These are phyloP conservation scores for Alcis repandata DNA, from an alignment of 2,888 invertebrate genomes.

Conservation along the genomic window DNA sequence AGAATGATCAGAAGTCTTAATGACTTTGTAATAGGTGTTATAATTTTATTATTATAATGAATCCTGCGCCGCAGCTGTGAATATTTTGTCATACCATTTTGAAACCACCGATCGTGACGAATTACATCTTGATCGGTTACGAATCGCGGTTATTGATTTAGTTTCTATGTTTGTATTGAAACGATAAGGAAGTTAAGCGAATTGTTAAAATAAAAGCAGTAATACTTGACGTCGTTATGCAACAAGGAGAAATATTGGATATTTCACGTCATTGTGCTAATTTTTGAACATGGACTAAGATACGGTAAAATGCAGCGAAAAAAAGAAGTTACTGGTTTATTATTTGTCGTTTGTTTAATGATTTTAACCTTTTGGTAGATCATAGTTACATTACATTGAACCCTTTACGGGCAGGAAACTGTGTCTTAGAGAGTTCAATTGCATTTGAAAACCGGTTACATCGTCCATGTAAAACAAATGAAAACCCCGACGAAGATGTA, in stretches of 20 bases:
- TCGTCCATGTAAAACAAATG: too few species aligned
- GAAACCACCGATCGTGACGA: conserved; percentile 54
- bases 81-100: conserved; percentile 64
- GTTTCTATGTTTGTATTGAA: conserved; percentile 2
- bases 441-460: too few species aligned
- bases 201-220: neutral
- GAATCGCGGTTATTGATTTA: neutral
- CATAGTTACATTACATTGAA: too few species aligned
- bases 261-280: neutral
- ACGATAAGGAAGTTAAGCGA: conserved; percentile 11
- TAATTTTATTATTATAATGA: conserved; percentile 17
- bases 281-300: neutral
- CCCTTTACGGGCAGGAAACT: too few species aligned
- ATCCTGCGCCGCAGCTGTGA: conserved; percentile 27
- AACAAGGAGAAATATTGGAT: neutral
- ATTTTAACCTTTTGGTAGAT: too few species aligned
- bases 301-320: too few species aligned
- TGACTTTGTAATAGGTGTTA: too few species aligned
- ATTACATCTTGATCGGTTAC: conserved; percentile 16
- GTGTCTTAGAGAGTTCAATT: too few species aligned
- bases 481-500: too few species aligned
- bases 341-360: too few species aligned
- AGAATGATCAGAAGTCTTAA: neutral
- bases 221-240: neutral
- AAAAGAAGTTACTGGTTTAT: too few species aligned